Evolutionary conservation across 2,113 vertebrate genomes (phyloP).

Genomic region (Perca flavescens): DNA sequence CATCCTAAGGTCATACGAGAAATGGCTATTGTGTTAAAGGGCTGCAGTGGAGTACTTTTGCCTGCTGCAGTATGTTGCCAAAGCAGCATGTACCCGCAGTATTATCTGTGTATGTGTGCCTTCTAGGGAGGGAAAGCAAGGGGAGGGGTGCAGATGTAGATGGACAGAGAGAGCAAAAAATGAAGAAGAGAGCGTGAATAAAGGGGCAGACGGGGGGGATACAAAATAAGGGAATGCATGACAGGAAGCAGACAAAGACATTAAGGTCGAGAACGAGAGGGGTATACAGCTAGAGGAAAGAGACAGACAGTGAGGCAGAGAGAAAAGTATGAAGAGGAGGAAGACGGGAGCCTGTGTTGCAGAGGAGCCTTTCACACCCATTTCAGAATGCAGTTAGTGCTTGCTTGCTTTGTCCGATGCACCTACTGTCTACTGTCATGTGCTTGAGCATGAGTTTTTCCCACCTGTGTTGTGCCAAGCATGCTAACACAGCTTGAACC

Average conservation of each 20-base stretch:
- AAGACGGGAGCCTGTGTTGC: conserved; percentile 68
- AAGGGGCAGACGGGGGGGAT: background rate
- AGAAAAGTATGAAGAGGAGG: conserved; percentile 39
- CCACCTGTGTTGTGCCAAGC: conserved; percentile 13
- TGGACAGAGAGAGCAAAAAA: conserved; percentile 58
- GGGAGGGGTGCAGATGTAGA: conserved; percentile 71
- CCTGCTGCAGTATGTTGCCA: conserved; percentile 78
- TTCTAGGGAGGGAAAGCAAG: conserved; percentile 56
- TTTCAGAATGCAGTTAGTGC: conserved; percentile 65
- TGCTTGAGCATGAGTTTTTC: background rate
- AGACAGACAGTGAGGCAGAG: conserved; percentile 22
- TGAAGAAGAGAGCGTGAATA: conserved; percentile 60
- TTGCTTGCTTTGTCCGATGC: conserved; percentile 34
- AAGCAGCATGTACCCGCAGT: conserved; percentile 76
- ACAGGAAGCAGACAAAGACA: conserved; percentile 68
- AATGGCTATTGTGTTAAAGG: conserved; percentile 66
- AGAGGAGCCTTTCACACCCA: conserved; percentile 69
- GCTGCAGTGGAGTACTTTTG: conserved; percentile 70
- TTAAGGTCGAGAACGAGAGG: conserved; percentile 38
- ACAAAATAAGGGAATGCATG: conserved; percentile 67
- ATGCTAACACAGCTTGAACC: conserved; percentile 24
- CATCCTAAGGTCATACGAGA: conserved; percentile 69
- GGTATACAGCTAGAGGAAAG: conserved; percentile 41
- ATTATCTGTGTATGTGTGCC: conserved; percentile 78
- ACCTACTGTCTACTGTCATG: conserved; percentile 30